Conservation (phyloP, 2,888 invertebrate species). For the Thymelicus acteon region DNA sequence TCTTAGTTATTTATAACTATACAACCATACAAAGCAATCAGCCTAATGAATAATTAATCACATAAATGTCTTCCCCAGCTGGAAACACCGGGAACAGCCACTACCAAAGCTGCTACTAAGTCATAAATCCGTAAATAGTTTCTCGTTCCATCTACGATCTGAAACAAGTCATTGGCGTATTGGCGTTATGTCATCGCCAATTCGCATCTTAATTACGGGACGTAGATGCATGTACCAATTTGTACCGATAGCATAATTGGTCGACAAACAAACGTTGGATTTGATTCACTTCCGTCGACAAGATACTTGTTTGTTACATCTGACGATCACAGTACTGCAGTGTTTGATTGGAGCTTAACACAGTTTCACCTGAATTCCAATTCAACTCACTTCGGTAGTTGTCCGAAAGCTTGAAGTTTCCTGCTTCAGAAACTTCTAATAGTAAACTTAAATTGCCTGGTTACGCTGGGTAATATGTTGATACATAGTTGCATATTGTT, state of each 20-base stretch:
- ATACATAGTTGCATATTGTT: no score
- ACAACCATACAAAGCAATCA: no score
- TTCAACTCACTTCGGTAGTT: neutral
- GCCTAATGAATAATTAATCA: no score
- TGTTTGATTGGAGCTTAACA: constrained; percentile 25
- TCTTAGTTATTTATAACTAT: no score
- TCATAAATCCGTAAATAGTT: neutral
- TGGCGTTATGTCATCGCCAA: constrained; percentile 23
- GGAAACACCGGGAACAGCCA: neutral
- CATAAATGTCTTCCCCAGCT: neutral
- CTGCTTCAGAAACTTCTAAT: neutral
- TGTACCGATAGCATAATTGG: constrained; percentile 36
- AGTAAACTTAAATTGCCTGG: neutral
- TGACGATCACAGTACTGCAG: constrained; percentile 11
- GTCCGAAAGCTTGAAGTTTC: neutral
- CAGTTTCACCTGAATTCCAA: constrained; percentile 18
- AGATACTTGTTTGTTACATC: constrained; percentile 9
- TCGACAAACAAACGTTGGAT: constrained; percentile 32
- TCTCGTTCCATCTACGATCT: neutral
- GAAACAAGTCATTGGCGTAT: constrained; percentile 1
- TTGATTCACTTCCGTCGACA: constrained; percentile 32
- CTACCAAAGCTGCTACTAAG: neutral
- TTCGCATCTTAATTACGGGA: constrained; percentile 33
- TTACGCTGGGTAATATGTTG: neutral
- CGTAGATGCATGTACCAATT: constrained; percentile 34